Evolutionary conservation across 2,888 invertebrate species (phyloP).

Genomic region (Aricia artaxerxes): DNA sequence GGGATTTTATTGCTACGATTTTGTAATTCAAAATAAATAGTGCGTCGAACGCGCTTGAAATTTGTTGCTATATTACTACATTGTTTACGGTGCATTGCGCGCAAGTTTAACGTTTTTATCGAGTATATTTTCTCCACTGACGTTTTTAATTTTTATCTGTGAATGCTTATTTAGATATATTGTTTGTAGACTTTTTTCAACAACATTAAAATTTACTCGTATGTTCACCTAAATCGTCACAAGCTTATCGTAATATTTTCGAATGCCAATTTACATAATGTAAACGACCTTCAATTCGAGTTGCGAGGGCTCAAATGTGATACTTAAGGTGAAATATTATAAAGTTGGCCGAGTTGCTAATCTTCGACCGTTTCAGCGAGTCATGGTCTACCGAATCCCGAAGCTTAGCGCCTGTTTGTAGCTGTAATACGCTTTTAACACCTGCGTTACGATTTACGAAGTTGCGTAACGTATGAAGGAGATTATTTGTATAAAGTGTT

Average conservation of each 20-base stretch:
- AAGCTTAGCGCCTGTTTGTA: constrained; percentile 76
- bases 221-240: not conserved
- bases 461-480: constrained; percentile 61
- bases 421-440: constrained; percentile 75
- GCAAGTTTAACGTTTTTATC: constrained; percentile 3
- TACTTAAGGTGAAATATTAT: constrained; percentile 64
- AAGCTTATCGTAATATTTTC: not conserved
- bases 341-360: constrained; percentile 63
- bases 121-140: not conserved
- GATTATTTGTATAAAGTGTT: constrained; percentile 58
- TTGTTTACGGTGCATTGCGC: constrained; percentile 11
- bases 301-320: constrained; percentile 35
- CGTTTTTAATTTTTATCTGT: constrained; percentile 13
- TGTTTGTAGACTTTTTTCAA: not conserved
- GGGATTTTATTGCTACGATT: constrained; percentile 29
- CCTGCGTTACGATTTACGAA: constrained; percentile 66
- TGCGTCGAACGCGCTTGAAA: constrained; percentile 7
- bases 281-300: constrained; percentile 6
- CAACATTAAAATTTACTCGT: not conserved
- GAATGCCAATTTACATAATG: not conserved
- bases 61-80: constrained; percentile 25
- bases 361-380: constrained; percentile 71
- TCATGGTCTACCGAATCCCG: constrained; percentile 66
- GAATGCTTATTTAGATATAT: not conserved
- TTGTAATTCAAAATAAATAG: constrained; percentile 32